These are phyloP conservation scores for Pyrgus malvae DNA, from an alignment of 2,888 invertebrate species.

Conservation along the genomic window DNA sequence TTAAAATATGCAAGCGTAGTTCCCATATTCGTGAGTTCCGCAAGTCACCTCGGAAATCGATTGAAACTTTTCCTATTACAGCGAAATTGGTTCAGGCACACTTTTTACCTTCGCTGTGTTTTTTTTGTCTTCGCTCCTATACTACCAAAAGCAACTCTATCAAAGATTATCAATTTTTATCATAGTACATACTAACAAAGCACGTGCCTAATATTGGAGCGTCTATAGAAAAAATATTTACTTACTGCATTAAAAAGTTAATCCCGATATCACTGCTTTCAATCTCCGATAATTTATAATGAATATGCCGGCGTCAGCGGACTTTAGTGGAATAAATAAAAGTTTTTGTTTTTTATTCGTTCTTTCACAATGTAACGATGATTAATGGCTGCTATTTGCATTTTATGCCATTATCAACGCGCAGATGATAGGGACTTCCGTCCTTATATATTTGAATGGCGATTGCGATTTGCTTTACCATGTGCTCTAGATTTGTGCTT, in stretches of 20 bases:
- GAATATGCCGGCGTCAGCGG: constrained; percentile 19
- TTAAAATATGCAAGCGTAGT: constrained; percentile 5
- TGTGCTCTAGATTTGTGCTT: not conserved
- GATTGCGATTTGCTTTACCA: constrained; percentile 5
- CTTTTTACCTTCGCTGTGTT: constrained; percentile 49
- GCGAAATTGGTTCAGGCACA: constrained; percentile 46
- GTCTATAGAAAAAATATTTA: constrained; percentile 3
- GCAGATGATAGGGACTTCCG: constrained; percentile 30
- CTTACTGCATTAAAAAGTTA: constrained; percentile 4
- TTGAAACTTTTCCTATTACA: constrained; percentile 65
- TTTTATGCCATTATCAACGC: constrained; percentile 50
- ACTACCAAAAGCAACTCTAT: not conserved
- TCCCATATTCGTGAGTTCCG: constrained; percentile 13
- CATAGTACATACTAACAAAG: too few relatives aligned
- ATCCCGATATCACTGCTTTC: constrained; percentile 8
- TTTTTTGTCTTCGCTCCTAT: constrained; percentile 22
- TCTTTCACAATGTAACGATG: constrained; percentile 51
- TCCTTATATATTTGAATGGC: constrained; percentile 5
- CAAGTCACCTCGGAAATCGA: constrained; percentile 50
- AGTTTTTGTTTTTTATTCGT: constrained; percentile 33
- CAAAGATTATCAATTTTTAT: too few relatives aligned
- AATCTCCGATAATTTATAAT: constrained; percentile 17
- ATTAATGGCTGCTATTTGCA: constrained; percentile 54
- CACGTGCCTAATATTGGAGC: not conserved
- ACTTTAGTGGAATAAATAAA: constrained; percentile 32